These are phyloP conservation scores for Capitulum mitella DNA, from an alignment of 2,888 invertebrate genomes.

Conservation along the genomic window DNA sequence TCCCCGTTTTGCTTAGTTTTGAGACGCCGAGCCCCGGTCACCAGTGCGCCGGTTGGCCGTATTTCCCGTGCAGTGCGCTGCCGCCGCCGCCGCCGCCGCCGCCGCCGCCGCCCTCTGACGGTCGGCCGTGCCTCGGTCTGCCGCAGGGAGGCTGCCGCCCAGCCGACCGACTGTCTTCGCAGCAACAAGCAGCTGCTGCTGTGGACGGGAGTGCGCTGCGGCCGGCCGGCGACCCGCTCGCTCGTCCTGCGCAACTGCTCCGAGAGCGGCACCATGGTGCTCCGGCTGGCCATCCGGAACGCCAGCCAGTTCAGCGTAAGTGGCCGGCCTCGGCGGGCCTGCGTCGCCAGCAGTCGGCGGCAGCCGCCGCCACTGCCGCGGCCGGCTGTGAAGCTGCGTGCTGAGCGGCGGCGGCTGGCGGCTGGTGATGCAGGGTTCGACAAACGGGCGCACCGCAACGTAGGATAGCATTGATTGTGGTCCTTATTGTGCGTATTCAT, in stretches of 20 bases:
- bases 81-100: background rate
- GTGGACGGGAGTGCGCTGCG: background rate
- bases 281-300: background rate
- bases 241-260: background rate
- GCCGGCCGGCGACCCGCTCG: background rate
- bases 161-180: background rate
- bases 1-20: no score
- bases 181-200: slow-evolving; percentile 13
- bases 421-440: no score
- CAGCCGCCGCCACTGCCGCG: no score
- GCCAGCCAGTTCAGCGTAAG: background rate
- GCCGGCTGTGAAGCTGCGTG: no score
- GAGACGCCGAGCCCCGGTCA: no score
- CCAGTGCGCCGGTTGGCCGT: background rate
- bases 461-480: no score
- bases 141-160: background rate
- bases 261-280: background rate
- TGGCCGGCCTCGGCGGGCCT: no score
- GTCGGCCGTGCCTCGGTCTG: no score
- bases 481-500: no score
- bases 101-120: background rate
- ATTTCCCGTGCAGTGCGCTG: background rate
- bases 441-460: no score
- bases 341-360: no score
- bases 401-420: no score